Base-by-base conservation (phyloP, 2,113 vertebrate species). In the Paracanthobrama guichenoti region DNA sequence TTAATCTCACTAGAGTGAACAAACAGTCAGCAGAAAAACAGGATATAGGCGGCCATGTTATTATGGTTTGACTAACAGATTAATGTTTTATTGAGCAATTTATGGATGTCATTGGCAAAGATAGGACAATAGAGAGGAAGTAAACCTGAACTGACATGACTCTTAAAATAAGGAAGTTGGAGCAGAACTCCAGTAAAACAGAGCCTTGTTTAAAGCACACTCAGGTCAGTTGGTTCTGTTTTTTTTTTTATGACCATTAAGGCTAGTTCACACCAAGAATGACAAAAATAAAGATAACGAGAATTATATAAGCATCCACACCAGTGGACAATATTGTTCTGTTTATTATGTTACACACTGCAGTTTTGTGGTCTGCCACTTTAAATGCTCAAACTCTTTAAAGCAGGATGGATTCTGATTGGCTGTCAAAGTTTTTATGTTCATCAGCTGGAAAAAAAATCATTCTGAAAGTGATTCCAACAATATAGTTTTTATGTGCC, bases 1-100 rank as follows among this genome's bases (percentile, higher is more conserved):
- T 46, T 73, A 0, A 72, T 14, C 22, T 72, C 5, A 46, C 31
- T 78, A 28, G 22, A 24, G 18, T 42, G 20, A 44, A 60, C 13
- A 42, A 18, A 42, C 6, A n/a, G 11, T 60, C 55, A 60, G 31
- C 76, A 60, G 22, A 78, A 60, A 78, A 44, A 79, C 77, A 64
- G 59, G 77, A 53, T 13, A 77, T 57, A 57, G 74, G 24, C 8
- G 5, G 8, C 2, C 24, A 9, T 44, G 42, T 66, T 28, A 20
- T 79, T 79, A 66, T 79, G 42, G 57, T 28, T 26, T 79, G 16
- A 66, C 55, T 44, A 64, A 79, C 39, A 79, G 16, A 53, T 75
- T 20, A 28, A 75, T 53, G 26, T 53, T 50, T 53, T 79, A 60
- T 79, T 79, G 55, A 79, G 55, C 28, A 53, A 75, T 75, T 75